A percentile compares a stretch with the other conserved stretches of the same genome.
These are phyloP conservation scores for Alaudala cheleensis DNA, from an alignment of 2,113 vertebrate genomes.

Conservation along the genomic window DNA sequence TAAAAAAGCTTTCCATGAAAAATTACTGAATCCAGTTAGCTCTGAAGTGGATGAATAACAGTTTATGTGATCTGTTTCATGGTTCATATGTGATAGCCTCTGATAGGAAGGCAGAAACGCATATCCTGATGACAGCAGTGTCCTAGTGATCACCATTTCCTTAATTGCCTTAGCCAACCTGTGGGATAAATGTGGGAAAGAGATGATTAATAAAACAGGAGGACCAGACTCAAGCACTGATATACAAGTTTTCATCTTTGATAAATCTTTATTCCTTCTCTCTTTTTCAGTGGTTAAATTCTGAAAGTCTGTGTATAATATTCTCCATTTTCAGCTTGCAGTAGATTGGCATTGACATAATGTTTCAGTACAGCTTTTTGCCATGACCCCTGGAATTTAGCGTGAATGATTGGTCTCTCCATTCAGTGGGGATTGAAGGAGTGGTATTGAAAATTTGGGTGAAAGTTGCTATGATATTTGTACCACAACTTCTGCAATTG, in stretches of 20 bases:
- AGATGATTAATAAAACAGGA: not conserved
- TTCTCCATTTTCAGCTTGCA: not conserved
- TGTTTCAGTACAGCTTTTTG: not conserved
- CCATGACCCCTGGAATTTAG: not conserved
- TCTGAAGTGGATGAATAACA: not conserved
- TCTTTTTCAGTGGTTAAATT: not conserved
- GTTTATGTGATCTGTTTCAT: not conserved
- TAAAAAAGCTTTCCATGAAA: not conserved
- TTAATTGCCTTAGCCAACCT: not conserved
- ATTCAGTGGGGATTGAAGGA: not conserved
- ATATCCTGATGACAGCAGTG: not conserved
- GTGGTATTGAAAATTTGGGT: not conserved
- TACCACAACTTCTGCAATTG: not conserved
- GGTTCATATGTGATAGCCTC: fast-evolving
- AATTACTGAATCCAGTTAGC: not conserved
- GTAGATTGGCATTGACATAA: not conserved
- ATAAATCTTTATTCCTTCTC: not conserved
- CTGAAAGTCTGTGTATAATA: not conserved
- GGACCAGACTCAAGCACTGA: no score
- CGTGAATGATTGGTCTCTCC: not conserved
- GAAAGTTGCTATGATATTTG: not conserved
- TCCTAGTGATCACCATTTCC: not conserved
- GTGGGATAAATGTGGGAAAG: not conserved
- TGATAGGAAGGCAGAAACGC: not conserved
- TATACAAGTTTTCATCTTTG: not conserved